Conservation (phyloP, 2,113 vertebrate species). For the Protobothrops mucrosquamatus region DNA sequence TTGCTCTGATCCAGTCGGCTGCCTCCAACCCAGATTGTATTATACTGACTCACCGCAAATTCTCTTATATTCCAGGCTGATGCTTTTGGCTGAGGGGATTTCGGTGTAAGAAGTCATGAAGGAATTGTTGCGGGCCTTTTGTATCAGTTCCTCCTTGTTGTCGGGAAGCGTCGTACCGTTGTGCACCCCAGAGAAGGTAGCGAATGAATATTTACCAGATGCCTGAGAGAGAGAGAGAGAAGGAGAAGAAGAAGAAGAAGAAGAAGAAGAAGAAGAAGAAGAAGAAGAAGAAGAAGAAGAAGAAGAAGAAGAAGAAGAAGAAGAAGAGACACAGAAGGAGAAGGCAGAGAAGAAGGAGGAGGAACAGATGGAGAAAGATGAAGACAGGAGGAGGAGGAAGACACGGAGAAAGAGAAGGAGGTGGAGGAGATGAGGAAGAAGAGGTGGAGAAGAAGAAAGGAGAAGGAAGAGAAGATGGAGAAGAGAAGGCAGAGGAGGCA, state of each 20-base stretch:
- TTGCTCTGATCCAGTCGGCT: neutral
- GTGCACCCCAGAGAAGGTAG: neutral
- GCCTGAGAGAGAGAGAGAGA: constrained; percentile 33
- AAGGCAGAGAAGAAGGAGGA: too few species aligned
- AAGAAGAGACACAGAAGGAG: too few species aligned
- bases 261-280: neutral
- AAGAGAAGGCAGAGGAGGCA: too few species aligned
- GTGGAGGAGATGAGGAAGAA: too few species aligned
- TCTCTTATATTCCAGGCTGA: constrained; percentile 53
- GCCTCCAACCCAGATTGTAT: neutral
- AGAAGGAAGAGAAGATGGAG: too few species aligned
- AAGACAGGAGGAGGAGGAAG: too few species aligned
- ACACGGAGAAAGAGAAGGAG: too few species aligned
- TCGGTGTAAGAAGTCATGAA: constrained; percentile 59
- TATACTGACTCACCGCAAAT: constrained; percentile 52
- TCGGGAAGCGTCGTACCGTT: constrained; percentile 35
- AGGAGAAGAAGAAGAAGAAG: too few species aligned
- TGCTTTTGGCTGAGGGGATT: constrained; percentile 49
- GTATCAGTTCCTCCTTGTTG: constrained; percentile 45
- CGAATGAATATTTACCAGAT: constrained; percentile 44
- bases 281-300: too few species aligned
- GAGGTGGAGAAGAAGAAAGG: too few species aligned
- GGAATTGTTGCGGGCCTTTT: constrained; percentile 46
- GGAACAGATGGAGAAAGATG: too few species aligned
- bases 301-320: too few species aligned